Evolutionary conservation across 2,888 invertebrate species (phyloP), one percentile per base, ranked within the genome.

Genomic region (Drosophila cracens): DNA sequence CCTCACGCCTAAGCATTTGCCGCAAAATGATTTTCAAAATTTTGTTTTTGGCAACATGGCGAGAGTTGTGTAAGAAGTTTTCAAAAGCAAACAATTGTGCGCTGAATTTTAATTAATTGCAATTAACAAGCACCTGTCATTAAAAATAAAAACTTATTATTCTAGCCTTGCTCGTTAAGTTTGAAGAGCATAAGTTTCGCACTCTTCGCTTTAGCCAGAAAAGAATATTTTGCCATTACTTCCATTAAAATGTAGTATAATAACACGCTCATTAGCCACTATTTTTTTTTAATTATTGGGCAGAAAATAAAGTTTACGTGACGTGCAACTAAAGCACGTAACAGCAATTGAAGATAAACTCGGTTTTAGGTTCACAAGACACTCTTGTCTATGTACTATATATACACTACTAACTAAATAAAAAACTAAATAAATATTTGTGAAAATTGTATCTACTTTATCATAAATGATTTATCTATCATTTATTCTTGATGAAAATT

Each of bases 1-100:
- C 33, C 82, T 82, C 69, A 81, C 70, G 33, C 80, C 68, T 61
- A 80, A 62, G 76, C 76, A 69, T 73, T 83, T 73, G 70, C 56
- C 66, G 61, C 70, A 67, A 64, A 81, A 88, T 85, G 73, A 81
- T 76, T 79, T 75, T 60, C 34, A 76, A 70, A 64, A 53, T 60
- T 49, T 54, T 57, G 25, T 49, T 59, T 73, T 65, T 59, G 38
- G 43, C 57, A 56, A 49, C 38, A 21, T 31, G n/a, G 54, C 74
- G 73, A 82, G 87, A 59, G 79, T 56, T 68, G 66, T 13, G 21
- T n/a, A 2, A 64, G 5, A 33, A 61, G 36, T 69, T 48, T 10
- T 2, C 34, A 4, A 33, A 21, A 8, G 13, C 29, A 51, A 46
- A 11, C 25, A 34, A 56, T n/a, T 36, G 18, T n/a, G 57, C 31